A percentile compares a stretch with the other conserved stretches of the same genome.
These are phyloP conservation scores for Porites lobata DNA, from an alignment of 92 coral and sea anemone genomes.

Conservation along the genomic window DNA sequence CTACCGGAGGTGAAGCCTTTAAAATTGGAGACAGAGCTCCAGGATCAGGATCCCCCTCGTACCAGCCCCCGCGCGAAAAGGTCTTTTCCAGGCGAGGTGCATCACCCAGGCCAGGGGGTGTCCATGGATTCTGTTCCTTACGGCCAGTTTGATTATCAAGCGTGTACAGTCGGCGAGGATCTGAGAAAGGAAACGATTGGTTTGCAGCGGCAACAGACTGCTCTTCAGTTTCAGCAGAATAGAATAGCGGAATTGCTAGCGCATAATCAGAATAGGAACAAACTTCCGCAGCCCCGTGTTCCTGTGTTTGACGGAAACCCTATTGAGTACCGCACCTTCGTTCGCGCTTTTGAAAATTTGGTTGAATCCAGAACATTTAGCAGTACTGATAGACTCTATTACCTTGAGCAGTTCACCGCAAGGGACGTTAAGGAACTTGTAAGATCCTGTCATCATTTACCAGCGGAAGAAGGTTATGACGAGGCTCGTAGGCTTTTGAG, in stretches of 20 bases:
- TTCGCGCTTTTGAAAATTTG: constrained; percentile 51
- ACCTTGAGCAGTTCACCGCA: constrained; percentile 61
- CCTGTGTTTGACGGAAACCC: constrained; percentile 49
- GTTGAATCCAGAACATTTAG: constrained; percentile 53
- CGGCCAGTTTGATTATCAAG: neutral
- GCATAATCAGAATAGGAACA: constrained; percentile 34
- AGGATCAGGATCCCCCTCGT: neutral
- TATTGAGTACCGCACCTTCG: constrained; percentile 48
- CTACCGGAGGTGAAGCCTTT: neutral
- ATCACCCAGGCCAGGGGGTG: too few species aligned
- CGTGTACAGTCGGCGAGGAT: neutral
- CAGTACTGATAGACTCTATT: constrained; percentile 37
- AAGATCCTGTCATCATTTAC: constrained; percentile 46
- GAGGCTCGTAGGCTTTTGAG: constrained; percentile 50
- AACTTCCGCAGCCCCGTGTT: constrained; percentile 40
- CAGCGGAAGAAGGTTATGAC: constrained; percentile 25
- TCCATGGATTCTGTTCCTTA: too few species aligned
- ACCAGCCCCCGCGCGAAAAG: neutral
- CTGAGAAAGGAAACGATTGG: neutral
- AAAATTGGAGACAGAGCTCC: neutral
- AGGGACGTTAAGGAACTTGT: constrained; percentile 59
- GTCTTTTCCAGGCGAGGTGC: neutral
- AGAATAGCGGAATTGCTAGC: neutral
- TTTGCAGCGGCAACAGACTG: constrained; percentile 39
- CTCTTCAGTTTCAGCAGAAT: neutral